A percentile compares a stretch with the other conserved stretches of the same genome.
Conservation (phyloP, 2,113 vertebrate genomes). For the Puma concolor region DNA sequence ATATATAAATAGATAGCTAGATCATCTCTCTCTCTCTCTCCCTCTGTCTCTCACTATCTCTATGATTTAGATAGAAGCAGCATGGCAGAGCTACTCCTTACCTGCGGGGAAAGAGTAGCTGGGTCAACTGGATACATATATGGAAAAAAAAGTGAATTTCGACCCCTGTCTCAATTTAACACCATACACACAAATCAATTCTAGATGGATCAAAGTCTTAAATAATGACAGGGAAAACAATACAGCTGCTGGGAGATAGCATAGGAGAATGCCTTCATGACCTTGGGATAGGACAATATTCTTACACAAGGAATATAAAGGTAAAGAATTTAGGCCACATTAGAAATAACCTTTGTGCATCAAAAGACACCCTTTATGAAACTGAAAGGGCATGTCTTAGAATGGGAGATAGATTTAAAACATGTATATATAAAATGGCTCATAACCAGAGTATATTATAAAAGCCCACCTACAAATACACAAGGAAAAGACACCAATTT, state of each 20-base stretch:
- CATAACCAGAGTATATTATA: not conserved
- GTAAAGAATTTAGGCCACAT: not conserved
- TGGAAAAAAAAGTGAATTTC: not conserved
- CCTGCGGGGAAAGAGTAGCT: not conserved
- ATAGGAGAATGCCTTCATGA: not conserved
- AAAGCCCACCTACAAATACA: not conserved
- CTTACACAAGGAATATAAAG: not conserved
- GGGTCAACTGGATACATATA: not conserved
- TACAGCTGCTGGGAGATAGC: not conserved
- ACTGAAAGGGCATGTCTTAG: not conserved
- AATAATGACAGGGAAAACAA: not conserved
- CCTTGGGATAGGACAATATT: not conserved
- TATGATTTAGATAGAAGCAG: not conserved
- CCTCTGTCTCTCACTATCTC: no score
- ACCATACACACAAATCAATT: not conserved
- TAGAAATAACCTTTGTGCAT: not conserved
- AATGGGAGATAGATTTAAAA: not conserved
- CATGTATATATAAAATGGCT: not conserved
- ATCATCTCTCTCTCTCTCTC: no score
- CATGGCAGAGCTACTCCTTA: not conserved
- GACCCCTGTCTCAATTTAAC: not conserved
- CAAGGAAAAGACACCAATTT: not conserved
- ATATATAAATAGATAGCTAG: no score
- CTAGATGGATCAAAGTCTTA: not conserved
- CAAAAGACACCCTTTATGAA: not conserved